phyloP scores from a whole-genome alignment of 30 jellyfish, hydroid and myxozoan species.

The Calvadosia cruxmelitensis region DNA sequence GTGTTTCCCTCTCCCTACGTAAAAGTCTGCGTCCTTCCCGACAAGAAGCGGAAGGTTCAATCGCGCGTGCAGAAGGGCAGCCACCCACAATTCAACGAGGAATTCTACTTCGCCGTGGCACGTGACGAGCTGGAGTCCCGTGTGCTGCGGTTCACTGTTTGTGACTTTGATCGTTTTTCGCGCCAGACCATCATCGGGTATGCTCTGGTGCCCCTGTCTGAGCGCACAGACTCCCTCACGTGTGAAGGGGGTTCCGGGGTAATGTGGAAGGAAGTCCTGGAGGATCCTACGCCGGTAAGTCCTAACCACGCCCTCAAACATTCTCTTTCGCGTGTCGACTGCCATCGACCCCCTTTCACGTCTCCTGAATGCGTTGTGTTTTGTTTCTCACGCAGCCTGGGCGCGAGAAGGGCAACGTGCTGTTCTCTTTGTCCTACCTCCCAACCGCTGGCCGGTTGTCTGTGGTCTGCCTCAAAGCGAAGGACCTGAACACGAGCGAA shows the following conservation, averaged over 20 bases:
- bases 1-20: slow-evolving; percentile 54
- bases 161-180: slow-evolving; percentile 83
- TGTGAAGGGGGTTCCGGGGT: slow-evolving; percentile 70
- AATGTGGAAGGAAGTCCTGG: slow-evolving; percentile 64
- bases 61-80: slow-evolving; percentile 53
- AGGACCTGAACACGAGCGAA: slow-evolving; percentile 43
- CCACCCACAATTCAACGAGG: slow-evolving; percentile 78
- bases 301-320: no score
- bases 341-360: no score
- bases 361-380: not conserved
- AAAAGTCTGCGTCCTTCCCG: slow-evolving; percentile 63
- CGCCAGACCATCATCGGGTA: slow-evolving; percentile 62
- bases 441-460: slow-evolving; percentile 92
- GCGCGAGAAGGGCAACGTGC: slow-evolving; percentile 54
- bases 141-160: slow-evolving; percentile 46
- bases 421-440: slow-evolving; percentile 56
- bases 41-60: slow-evolving; percentile 67
- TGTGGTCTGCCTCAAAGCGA: slow-evolving; percentile 42
- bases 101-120: slow-evolving; percentile 51
- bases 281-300: slow-evolving; percentile 19
- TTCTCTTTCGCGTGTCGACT: no score
- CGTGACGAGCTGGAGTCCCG: slow-evolving; percentile 40
- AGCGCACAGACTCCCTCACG: slow-evolving; percentile 38
- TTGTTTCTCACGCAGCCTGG: slow-evolving; percentile 52
- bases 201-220: slow-evolving; percentile 54